Conservation (phyloP, 1,140 invertebrate species). For the Neodiprion pinetum region DNA sequence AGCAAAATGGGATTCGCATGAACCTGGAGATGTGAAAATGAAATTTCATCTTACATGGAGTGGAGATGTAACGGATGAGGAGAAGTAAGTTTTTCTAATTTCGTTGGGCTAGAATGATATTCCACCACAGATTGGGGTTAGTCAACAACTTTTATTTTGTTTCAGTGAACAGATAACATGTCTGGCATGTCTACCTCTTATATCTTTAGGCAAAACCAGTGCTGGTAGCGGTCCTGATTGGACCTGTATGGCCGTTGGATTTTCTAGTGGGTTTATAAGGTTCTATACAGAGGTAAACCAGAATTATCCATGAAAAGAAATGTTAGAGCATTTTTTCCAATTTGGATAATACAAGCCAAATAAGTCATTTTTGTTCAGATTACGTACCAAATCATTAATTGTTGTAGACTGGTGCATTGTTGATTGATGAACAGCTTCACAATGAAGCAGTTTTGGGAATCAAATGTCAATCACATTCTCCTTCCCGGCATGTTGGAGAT, state of each 20-base stretch:
- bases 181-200: slow-evolving; percentile 67
- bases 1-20: slow-evolving; percentile 65
- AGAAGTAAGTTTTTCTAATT: slow-evolving; percentile 48
- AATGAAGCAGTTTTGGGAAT: slow-evolving; percentile 80
- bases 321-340: neutral
- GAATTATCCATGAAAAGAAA: neutral
- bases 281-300: slow-evolving; percentile 84
- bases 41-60: slow-evolving; percentile 60
- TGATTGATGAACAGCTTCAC: slow-evolving; percentile 86
- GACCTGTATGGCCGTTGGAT: slow-evolving; percentile 91
- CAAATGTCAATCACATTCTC: slow-evolving; percentile 81
- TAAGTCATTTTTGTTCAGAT: slow-evolving; percentile 9
- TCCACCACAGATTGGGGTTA: neutral
- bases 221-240: slow-evolving; percentile 82
- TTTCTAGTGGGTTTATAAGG: slow-evolving; percentile 81
- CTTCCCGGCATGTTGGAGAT: slow-evolving; percentile 65
- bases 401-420: slow-evolving; percentile 74
- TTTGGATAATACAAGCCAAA: neutral
- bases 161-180: slow-evolving; percentile 67
- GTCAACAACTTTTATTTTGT: slow-evolving; percentile 29
- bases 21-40: slow-evolving; percentile 57
- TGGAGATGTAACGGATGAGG: slow-evolving; percentile 50
- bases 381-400: slow-evolving; percentile 8
- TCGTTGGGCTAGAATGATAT: neutral
- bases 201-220: slow-evolving; percentile 73